phyloP scores from a whole-genome alignment of 2,797 vertebrate genomes.

The Eupleurogrammus muticus region DNA sequence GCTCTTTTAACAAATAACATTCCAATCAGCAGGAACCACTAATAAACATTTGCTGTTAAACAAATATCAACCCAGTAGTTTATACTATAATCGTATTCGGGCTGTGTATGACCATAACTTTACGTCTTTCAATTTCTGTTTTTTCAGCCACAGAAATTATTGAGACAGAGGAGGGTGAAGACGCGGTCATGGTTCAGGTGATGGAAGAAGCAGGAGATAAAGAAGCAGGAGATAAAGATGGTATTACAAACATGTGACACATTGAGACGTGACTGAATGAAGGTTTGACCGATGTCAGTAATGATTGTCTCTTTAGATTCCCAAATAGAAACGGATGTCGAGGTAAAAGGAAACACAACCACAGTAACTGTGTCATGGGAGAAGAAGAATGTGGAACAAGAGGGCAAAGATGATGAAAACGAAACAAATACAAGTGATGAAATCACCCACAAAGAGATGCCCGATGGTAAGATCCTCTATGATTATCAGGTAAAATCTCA shows the following conservation, averaged over 20 bases:
- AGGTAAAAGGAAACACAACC: conserved; percentile 37
- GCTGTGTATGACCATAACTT: not conserved
- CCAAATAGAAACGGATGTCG: conserved; percentile 36
- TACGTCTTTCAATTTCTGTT: not conserved
- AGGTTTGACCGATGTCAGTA: conserved; percentile 15
- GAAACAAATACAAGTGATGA: not conserved
- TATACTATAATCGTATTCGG: no score
- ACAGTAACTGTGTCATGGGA: conserved; percentile 52
- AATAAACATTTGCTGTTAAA: no score
- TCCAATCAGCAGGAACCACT: no score
- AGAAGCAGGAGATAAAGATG: conserved; percentile 27
- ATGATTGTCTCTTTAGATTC: conserved; percentile 35
- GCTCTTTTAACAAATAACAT: no score
- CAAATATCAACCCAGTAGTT: no score
- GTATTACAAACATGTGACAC: conserved; percentile 14
- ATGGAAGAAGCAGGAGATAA: conserved; percentile 12
- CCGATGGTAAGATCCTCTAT: not conserved
- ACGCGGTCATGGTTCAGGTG: not conserved
- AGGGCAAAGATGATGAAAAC: not conserved
- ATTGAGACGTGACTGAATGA: not conserved
- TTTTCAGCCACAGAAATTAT: not conserved
- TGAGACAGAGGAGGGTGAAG: not conserved
- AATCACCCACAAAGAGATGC: not conserved
- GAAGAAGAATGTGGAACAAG: conserved; percentile 21
- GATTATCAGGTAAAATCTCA: no score